Percentiles rank a stretch among this genome's conserved stretches.
These are phyloP conservation scores for Pipistrellus nathusii DNA, from an alignment of 2,797 vertebrate genomes.

Conservation along the genomic window DNA sequence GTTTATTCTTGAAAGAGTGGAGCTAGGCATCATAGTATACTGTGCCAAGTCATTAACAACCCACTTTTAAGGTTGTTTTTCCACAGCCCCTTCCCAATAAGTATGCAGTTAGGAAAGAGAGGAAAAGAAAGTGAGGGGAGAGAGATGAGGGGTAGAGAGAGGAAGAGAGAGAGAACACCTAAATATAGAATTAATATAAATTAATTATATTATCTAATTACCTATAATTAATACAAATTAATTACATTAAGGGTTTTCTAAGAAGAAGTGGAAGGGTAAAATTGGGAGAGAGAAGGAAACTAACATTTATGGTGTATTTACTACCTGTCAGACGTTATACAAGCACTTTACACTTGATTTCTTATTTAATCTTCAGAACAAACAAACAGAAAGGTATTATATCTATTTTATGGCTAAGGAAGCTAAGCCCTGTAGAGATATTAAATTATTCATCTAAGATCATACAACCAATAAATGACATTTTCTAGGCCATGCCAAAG, in stretches of 20 bases:
- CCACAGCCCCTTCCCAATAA: neutral
- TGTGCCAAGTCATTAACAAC: neutral
- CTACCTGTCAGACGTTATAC: neutral
- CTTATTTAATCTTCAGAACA: neutral
- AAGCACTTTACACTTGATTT: neutral
- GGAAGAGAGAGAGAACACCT: neutral
- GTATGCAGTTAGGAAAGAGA: neutral
- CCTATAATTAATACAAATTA: neutral
- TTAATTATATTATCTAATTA: neutral
- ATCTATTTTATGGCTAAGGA: neutral
- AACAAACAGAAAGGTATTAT: neutral
- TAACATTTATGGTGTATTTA: neutral
- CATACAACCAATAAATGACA: neutral
- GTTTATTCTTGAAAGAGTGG: neutral
- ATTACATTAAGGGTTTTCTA: neutral
- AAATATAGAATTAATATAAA: neutral
- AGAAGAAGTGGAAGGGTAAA: neutral
- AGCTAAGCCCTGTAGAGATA: neutral
- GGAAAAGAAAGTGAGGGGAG: too few species aligned
- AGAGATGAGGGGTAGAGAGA: neutral
- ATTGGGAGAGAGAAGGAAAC: neutral
- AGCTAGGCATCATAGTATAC: neutral
- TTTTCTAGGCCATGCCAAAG: neutral
- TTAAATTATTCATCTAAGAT: neutral
- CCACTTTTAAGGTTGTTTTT: neutral